These are phyloP conservation scores for Anableps anableps DNA, from an alignment of 2,797 vertebrate species.

Conservation along the genomic window DNA sequence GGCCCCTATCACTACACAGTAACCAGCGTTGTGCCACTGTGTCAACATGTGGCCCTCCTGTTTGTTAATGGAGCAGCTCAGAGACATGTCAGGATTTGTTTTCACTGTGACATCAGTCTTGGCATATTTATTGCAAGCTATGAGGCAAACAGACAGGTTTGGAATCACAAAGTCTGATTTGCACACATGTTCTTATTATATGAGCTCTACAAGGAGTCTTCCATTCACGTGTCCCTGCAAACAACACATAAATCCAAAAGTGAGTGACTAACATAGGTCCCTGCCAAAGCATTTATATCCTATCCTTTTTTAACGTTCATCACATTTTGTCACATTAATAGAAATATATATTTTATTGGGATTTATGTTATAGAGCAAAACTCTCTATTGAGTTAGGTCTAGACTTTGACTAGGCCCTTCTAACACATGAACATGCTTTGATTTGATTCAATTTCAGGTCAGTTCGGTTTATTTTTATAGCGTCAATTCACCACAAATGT, in stretches of 20 bases:
- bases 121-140: constrained; percentile 23
- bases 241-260: neutral
- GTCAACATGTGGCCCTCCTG: constrained; percentile 42
- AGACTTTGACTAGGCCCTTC: neutral
- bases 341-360: neutral
- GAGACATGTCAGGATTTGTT: constrained; percentile 57
- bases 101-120: constrained; percentile 49
- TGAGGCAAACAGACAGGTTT: neutral
- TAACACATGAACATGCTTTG: neutral
- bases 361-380: neutral
- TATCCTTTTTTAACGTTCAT: neutral
- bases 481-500: too few species aligned
- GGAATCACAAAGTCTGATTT: constrained; percentile 4
- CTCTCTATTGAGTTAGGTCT: neutral
- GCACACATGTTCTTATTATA: neutral
- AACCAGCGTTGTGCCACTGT: constrained; percentile 20
- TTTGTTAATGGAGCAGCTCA: constrained; percentile 30
- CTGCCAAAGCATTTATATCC: neutral
- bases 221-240: neutral
- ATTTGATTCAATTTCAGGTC: too few species aligned
- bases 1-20: neutral
- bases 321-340: neutral
- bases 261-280: neutral
- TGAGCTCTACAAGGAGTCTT: neutral
- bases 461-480: too few species aligned